Base-by-base conservation (phyloP, 2,797 vertebrate genomes). In the Uromys caudimaculatus region DNA sequence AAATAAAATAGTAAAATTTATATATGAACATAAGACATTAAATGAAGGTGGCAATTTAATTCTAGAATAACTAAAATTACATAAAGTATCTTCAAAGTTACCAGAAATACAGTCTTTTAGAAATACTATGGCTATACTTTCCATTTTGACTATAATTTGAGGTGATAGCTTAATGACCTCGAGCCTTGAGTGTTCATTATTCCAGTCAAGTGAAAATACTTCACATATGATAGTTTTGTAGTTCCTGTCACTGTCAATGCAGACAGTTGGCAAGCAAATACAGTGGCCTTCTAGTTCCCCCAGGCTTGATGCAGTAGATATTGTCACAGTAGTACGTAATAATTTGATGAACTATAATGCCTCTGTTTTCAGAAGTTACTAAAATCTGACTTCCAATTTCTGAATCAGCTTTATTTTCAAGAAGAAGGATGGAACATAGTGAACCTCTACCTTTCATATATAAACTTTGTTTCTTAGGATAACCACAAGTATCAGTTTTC, bases 11-110 rank as follows among this genome's bases (percentile, higher is more conserved):
- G 9, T 75, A 17, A 56, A 44, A 9, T 79, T 85, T 32, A 52
- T 54, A 24, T 41, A 38, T 71, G 35, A 29, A 84, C 64, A 47
- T 83, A 7, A 71, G 8, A 54, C 24, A 62, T 7, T 23, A 24
- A 13, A 23, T 60, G 38, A 69, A 94, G 69, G 64, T 88, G 64
- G 85, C 82, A 6, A 64, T 89, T 93, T 81, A 84, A 60, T 91
- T 76, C 56, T 91, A 12, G 2, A 91, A 54, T 6, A 64, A 19
- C 1, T n/a, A 64, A 83, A 85, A 50, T 32, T 85, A 41, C 19
- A 76, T 56, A 38, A 78, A 64, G 58, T n/a, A 44, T 17, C 16
- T 73, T 93, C 19, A 86, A n/a, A 41, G 52, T 23, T 64, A 54
- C 0, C 38, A 44, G 27, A 90, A 92, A 71, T 50, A 38, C 52